Conservation (phyloP, 2,113 vertebrate species). For the Gnathonemus longibarbis region DNA sequence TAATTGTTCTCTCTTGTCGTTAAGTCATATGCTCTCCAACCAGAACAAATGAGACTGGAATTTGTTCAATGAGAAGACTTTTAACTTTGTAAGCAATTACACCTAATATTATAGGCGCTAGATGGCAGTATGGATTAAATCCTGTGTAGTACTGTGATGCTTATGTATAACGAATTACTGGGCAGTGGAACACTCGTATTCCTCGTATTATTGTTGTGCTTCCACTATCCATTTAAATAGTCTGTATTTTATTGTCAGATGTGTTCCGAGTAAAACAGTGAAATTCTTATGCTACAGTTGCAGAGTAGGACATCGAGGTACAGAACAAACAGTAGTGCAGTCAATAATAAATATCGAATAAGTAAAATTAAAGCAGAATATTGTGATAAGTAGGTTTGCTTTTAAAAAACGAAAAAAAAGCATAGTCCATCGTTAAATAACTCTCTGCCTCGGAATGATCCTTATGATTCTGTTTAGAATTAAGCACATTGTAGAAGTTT, state of each 20-base stretch:
- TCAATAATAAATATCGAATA: not conserved
- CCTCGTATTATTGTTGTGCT: not conserved
- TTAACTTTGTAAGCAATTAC: not conserved
- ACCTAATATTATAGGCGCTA: not conserved
- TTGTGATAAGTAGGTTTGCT: not conserved
- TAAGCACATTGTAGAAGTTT: not conserved
- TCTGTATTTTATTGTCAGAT: not conserved
- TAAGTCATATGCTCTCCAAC: not conserved
- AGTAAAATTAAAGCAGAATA: not conserved
- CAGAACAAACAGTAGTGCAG: not conserved
- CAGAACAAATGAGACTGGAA: not conserved
- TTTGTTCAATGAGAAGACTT: not conserved
- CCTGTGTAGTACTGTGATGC: not conserved
- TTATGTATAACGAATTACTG: not conserved
- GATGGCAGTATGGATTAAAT: not conserved
- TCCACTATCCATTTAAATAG: not conserved
- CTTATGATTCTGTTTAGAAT: not conserved
- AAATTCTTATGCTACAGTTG: not conserved
- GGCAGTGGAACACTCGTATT: not conserved
- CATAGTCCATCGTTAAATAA: not conserved
- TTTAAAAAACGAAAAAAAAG: not conserved
- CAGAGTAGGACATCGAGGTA: not conserved
- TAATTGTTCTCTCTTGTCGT: not conserved
- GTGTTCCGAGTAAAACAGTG: not conserved
- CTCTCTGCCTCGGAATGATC: not conserved